phyloP scores from a whole-genome alignment of 2,888 invertebrate species.

The Eucriotettix oculatus region DNA sequence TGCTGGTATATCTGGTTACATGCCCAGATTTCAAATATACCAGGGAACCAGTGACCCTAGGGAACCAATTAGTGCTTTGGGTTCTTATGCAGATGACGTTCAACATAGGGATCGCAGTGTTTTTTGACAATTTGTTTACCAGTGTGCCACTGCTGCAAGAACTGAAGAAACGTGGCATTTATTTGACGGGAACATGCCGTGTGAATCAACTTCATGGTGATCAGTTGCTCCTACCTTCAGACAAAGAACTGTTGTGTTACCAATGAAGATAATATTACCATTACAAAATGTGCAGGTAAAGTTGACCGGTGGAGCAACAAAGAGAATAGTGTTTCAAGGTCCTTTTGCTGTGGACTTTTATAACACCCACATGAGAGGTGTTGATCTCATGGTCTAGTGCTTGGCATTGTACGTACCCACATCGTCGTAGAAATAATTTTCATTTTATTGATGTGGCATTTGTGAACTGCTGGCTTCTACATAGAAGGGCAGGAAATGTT shows the following conservation, averaged over 20 bases:
- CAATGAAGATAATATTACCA: not conserved
- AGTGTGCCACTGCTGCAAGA: not conserved
- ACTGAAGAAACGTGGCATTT: not conserved
- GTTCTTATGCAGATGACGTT: not conserved
- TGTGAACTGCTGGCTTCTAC: conserved; percentile 1
- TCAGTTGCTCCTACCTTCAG: not conserved
- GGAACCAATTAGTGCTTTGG: not conserved
- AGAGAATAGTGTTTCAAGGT: not conserved
- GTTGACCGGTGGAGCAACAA: not conserved
- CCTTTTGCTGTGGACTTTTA: conserved; percentile 1
- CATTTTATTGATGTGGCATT: conserved; percentile 2
- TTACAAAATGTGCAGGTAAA: not conserved
- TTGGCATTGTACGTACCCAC: conserved; percentile 2
- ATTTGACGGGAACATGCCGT: not conserved
- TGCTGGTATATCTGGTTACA: not conserved
- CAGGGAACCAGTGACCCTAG: not conserved
- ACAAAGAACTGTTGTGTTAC: not conserved
- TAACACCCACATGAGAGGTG: conserved; percentile 6
- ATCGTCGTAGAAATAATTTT: not conserved
- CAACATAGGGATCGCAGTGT: not conserved
- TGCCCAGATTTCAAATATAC: not conserved
- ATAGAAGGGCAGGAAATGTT: not conserved
- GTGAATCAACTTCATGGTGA: not conserved
- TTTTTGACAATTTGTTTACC: not conserved
- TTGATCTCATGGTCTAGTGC: conserved; percentile 3